Conservation (phyloP, 30 jellyfish, hydroid and myxozoan species). For the Aurelia sp. region DNA sequence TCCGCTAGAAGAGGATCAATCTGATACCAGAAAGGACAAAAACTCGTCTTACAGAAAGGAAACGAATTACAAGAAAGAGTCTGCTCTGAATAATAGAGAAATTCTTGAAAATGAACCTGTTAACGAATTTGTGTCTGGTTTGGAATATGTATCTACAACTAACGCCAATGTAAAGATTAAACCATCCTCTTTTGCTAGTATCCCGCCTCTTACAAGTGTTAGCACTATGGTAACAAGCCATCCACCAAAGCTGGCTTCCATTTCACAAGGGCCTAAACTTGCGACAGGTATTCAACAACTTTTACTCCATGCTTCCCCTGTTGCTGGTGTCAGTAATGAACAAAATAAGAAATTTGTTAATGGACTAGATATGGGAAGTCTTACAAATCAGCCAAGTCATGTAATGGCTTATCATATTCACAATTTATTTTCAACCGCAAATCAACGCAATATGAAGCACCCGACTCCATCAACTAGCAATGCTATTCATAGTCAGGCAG, state of each 20-base stretch:
- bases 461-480: not conserved
- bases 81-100: not conserved
- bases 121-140: not conserved
- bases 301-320: not conserved
- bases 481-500: not conserved
- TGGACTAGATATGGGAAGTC: not conserved
- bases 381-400: not conserved
- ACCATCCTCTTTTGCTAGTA: not conserved
- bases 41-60: not conserved
- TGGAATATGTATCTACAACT: not conserved
- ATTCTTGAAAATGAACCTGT: not conserved
- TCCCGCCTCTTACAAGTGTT: conserved; percentile 31
- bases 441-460: not conserved
- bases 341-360: not conserved
- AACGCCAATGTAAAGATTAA: not conserved
- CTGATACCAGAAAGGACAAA: not conserved
- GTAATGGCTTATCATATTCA: not conserved
- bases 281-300: not conserved
- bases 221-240: not conserved
- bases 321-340: not conserved
- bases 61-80: not conserved
- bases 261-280: not conserved
- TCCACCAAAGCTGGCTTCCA: conserved; percentile 9
- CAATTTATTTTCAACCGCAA: not conserved
- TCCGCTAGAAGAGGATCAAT: conserved; percentile 54